Evolutionary conservation across 2,888 invertebrate species (phyloP), one percentile per base, ranked within the genome.

Genomic region (Tetranychus truncatus): DNA sequence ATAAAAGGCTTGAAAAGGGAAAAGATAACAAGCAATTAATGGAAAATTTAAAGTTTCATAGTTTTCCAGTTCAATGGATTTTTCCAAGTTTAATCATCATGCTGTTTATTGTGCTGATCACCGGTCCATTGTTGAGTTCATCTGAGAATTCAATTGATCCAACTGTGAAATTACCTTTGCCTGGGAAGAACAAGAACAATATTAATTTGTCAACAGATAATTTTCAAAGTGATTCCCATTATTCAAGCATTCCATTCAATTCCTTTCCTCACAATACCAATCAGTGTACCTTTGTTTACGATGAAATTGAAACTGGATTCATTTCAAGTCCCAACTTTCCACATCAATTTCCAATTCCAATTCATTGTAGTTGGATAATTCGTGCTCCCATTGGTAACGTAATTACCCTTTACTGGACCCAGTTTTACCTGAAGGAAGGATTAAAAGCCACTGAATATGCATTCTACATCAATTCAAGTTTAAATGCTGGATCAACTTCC

Each of bases 241-340:
- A 34, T 34, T 34, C 34, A 34, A 34, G 34, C 34, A 34, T 34
- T 34, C 34, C 34, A 34, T 34, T 34, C 34, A 34, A 34, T 34
- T 55, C 55, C 15, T 55, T 15, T 55, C 55, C 9, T 55, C 55
- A 55, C 9, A 55, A 9, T 0, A 15, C 9, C 15, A 55, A 55
- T 55, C 15, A 9, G 15, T 55, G 55, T 7, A 15, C 15, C 9
- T 55, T 55, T 55, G 15, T 55, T 15, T 55, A 55, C 6, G 55
- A 55, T 55, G 69, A 69, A 24, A 69, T 69, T n/a, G 69, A 69
- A 21, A 24, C 34, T 21, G 92, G 92, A 66, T 84, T 88, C 75
- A 87, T 94, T 73, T 87, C 89, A 78, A 92, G 92, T 18, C 92
- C 93, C 0, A 88, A 89, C 81, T 94, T 93, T 81, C 94, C 94